Evolutionary conservation across 2,797 vertebrate species (phyloP).

Genomic region (Phrynocephalus forsythii): DNA sequence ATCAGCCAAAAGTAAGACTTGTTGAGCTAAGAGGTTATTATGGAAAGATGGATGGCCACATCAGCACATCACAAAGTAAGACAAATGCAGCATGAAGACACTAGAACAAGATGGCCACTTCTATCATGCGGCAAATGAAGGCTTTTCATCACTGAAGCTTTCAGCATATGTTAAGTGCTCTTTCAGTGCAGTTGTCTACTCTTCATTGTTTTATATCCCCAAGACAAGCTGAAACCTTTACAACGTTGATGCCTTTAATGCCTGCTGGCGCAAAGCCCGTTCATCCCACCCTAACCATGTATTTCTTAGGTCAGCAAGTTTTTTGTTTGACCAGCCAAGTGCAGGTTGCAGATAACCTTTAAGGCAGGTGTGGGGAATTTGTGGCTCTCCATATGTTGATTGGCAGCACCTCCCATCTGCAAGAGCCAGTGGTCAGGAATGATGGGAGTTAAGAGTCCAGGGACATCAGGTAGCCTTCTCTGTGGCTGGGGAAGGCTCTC

Average conservation of each 20-base stretch:
- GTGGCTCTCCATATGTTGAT: not conserved
- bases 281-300: not conserved
- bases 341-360: not conserved
- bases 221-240: too few species aligned
- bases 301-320: not conserved
- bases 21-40: not conserved
- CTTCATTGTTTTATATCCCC: too few species aligned
- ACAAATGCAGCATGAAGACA: not conserved
- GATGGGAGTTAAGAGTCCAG: not conserved
- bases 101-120: too few species aligned
- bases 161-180: not conserved
- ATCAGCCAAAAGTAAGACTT: not conserved
- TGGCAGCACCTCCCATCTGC: not conserved
- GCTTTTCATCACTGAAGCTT: too few species aligned
- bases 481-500: too few species aligned
- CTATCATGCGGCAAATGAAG: too few species aligned
- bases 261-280: too few species aligned
- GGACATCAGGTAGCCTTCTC: too few species aligned
- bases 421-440: not conserved
- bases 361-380: not conserved
- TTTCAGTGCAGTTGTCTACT: not conserved
- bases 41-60: not conserved
- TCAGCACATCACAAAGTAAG: not conserved
- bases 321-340: not conserved
- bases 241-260: too few species aligned